Evolutionary conservation across 1,140 invertebrate species (phyloP), one percentile per base, ranked within the genome.

Genomic region (Diplogasteroides magnus): DNA sequence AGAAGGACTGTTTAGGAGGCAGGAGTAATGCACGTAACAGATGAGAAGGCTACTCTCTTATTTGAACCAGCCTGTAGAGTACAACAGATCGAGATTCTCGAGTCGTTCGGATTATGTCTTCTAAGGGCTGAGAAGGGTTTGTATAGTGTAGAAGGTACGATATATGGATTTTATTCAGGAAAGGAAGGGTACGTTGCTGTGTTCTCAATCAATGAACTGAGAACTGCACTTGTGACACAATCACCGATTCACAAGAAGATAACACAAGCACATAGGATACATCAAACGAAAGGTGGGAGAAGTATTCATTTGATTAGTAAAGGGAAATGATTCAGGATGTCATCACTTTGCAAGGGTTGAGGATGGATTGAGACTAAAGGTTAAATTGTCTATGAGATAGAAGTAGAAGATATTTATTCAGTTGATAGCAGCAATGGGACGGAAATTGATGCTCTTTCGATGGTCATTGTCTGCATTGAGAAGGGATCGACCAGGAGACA

Each of bases 11-110:
- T 48, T 48, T 19, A 48, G 37, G 66, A 71, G 26, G 26, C 57
- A 14, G 69, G 69, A 23, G 69, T 71, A 13, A 31, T 71, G 31
- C 71, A 72, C 28, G 32, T 71, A 68, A 72, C 59, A 15, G 69
- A 71, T 11, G 68, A 72, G n/a, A 31, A 28, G 13, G 15, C 68
- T 13, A 25, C 14, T 19, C 26, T 56, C 15, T 15, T 71, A 11
- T 55, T 71, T 28, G 69, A 71, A 13, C 14, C n/a, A n/a, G 1
- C 59, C 11, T 61, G 37, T 19, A 48, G 19, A 19, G 37, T 48
- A 14, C 64, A 48, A 0, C 68, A 71, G 1, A 15, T 71, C 19
- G 11, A 6, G 23, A 56, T 72, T 28, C 58, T 71, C 48, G 69
- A 71, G 31, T 25, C 71, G 26, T 71, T 71, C 32, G 69, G 68